Evolutionary conservation across 2,113 vertebrate genomes (phyloP).

Genomic region (Colaptes auratus): DNA sequence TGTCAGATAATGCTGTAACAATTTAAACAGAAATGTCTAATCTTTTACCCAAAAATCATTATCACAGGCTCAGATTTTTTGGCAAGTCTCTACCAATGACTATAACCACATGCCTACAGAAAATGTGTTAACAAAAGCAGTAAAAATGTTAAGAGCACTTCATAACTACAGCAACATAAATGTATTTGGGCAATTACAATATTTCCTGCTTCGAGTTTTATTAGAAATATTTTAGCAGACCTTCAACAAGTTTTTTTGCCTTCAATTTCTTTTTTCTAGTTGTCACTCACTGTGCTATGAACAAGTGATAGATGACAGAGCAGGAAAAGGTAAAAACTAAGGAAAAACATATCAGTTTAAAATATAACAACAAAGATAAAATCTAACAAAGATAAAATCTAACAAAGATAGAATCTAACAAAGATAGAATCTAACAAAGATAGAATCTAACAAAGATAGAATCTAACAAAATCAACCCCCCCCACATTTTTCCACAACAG

Average conservation of each 20-base stretch:
- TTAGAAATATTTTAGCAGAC: neutral
- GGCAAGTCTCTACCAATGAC: neutral
- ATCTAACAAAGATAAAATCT: neutral
- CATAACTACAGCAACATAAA: neutral
- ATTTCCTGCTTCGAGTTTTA: neutral
- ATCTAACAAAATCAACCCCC: too few species aligned
- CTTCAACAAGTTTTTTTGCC: neutral
- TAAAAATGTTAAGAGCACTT: neutral
- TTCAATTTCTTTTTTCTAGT: neutral
- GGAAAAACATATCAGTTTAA: neutral
- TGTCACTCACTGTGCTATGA: neutral
- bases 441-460: neutral
- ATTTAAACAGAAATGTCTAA: neutral
- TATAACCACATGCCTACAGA: neutral
- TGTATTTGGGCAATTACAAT: neutral
- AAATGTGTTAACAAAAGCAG: neutral
- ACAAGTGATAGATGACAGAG: neutral
- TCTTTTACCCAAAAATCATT: neutral
- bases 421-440: neutral
- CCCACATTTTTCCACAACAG: neutral
- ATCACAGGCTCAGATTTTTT: neutral
- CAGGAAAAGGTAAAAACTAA: neutral
- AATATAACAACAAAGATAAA: neutral
- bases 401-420: too few species aligned
- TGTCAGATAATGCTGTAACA: neutral